Evolutionary conservation across 2,797 vertebrate species (phyloP).

Genomic region (Acestrorhynchus altus): DNA sequence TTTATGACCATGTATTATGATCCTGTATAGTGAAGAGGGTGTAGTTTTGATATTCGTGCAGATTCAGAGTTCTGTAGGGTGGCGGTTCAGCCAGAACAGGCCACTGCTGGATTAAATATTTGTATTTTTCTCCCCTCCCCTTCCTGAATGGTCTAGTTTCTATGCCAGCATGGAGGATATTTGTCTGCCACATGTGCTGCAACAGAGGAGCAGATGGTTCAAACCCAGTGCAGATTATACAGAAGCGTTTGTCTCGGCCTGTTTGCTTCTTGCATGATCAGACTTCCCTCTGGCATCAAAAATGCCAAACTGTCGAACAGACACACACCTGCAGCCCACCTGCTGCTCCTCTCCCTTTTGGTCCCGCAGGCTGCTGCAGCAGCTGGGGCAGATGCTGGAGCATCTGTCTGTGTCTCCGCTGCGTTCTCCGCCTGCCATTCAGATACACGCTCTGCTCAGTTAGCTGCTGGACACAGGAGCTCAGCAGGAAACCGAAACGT

Average conservation of each 20-base stretch:
- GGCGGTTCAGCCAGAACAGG: too few relatives aligned
- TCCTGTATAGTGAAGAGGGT: too few relatives aligned
- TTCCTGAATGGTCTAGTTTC: conserved; percentile 5
- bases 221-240: conserved; percentile 28
- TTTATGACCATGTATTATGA: too few relatives aligned
- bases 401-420: conserved; percentile 38
- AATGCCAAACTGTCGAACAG: conserved; percentile 18
- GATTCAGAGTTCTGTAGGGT: too few relatives aligned
- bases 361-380: conserved; percentile 15
- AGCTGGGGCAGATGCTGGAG: conserved; percentile 37
- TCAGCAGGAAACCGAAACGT: not conserved
- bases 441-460: conserved; percentile 2
- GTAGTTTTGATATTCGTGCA: too few relatives aligned
- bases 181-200: conserved; percentile 19
- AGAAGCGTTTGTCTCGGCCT: conserved; percentile 35
- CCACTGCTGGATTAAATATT: not conserved
- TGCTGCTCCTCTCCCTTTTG: conserved; percentile 11
- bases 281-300: conserved; percentile 13
- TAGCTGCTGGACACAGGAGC: conserved; percentile 13
- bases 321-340: conserved; percentile 29
- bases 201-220: conserved; percentile 36
- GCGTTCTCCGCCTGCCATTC: not conserved
- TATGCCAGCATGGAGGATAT: not conserved
- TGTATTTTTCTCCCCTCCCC: not conserved
- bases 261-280: conserved; percentile 47